phyloP scores from a whole-genome alignment of 2,888 invertebrate genomes.

The Hylaea fasciaria region DNA sequence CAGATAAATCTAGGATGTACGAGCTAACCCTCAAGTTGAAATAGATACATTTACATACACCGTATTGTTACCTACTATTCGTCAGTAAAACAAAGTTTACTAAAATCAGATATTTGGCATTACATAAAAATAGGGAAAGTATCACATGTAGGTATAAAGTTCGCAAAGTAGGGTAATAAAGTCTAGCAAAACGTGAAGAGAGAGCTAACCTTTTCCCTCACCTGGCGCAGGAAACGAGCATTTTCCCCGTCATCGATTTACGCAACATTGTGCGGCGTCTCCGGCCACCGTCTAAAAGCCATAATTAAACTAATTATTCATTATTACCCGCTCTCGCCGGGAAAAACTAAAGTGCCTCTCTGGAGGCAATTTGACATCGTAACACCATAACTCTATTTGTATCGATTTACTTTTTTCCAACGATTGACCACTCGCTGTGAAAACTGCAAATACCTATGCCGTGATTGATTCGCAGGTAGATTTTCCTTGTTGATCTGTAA shows the following conservation, averaged over 20 bases:
- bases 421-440: constrained; percentile 39
- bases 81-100: too few species aligned
- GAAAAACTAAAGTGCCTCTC: constrained; percentile 63
- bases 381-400: constrained; percentile 64
- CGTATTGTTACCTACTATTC: constrained; percentile 38
- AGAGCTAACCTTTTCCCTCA: constrained; percentile 21
- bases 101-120: not conserved
- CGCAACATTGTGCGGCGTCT: constrained; percentile 52
- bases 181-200: constrained; percentile 9
- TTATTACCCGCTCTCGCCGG: constrained; percentile 73
- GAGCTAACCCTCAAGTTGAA: constrained; percentile 59
- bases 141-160: too few species aligned
- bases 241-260: constrained; percentile 41
- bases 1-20: constrained; percentile 44
- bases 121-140: not conserved
- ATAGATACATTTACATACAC: constrained; percentile 64
- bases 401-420: constrained; percentile 62
- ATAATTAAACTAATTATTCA: constrained; percentile 71
- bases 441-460: constrained; percentile 39
- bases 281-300: constrained; percentile 70
- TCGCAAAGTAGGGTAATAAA: not conserved
- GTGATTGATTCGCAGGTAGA: constrained; percentile 27
- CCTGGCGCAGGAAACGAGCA: constrained; percentile 27
- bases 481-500: constrained; percentile 27
- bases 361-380: constrained; percentile 62